These are phyloP conservation scores for Brachyistius frenatus DNA, from an alignment of 2,113 vertebrate species.

Conservation along the genomic window DNA sequence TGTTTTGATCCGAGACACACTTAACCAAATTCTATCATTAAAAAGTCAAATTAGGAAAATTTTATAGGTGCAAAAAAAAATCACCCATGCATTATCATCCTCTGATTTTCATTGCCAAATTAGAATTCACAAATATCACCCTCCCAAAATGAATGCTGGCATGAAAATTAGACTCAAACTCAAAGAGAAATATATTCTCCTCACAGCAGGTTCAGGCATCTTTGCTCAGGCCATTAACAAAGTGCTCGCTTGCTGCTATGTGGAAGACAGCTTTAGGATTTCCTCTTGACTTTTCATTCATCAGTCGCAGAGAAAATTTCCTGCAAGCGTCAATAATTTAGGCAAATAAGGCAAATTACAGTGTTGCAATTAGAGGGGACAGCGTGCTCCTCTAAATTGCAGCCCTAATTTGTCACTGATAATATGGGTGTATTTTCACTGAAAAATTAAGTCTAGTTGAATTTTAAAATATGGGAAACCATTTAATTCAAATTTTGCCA, in stretches of 20 bases:
- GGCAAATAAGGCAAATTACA: slow-evolving; percentile 50
- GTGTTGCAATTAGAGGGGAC: slow-evolving; percentile 37
- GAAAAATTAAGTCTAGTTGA: not conserved
- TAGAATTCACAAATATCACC: not conserved
- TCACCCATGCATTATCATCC: not conserved
- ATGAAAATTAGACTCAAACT: not conserved
- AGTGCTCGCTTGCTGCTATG: slow-evolving; percentile 10
- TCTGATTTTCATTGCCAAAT: not conserved
- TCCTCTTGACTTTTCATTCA: slow-evolving; percentile 2
- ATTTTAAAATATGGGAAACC: slow-evolving; percentile 5
- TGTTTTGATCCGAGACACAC: not conserved
- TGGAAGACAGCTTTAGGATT: slow-evolving; percentile 28
- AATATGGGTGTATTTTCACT: slow-evolving; percentile 3
- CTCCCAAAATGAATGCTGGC: slow-evolving; percentile 10
- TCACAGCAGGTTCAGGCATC: slow-evolving; percentile 26
- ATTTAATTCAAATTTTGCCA: slow-evolving; percentile 27
- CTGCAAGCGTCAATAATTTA: slow-evolving; percentile 39
- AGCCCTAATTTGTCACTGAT: slow-evolving; percentile 13
- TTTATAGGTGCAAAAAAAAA: not conserved
- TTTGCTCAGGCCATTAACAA: slow-evolving; percentile 27
- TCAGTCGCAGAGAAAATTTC: slow-evolving; percentile 14
- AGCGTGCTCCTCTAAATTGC: slow-evolving; percentile 4
- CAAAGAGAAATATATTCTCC: not conserved
- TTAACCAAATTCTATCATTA: not conserved
- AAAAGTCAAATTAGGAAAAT: slow-evolving; percentile 25